phyloP scores from a whole-genome alignment of 1,140 invertebrate genomes.

The Frieseomelitta varia region DNA sequence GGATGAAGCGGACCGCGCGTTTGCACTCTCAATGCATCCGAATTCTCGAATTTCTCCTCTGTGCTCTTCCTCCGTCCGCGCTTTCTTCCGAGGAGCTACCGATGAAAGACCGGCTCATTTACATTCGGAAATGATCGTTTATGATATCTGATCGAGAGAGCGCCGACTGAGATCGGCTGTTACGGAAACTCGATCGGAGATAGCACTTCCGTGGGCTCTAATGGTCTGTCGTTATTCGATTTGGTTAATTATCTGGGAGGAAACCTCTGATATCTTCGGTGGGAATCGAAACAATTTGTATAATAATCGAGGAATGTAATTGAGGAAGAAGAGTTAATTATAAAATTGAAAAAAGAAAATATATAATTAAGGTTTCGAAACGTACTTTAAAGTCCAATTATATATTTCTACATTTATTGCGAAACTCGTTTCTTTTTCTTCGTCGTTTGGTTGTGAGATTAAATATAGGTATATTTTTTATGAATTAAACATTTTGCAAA shows the following conservation, averaged over 20 bases:
- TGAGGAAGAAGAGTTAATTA: too few species aligned
- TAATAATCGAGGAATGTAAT: background rate
- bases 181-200: constrained; percentile 49
- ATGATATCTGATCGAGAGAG: constrained; percentile 17
- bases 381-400: too few species aligned
- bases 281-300: background rate
- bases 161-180: constrained; percentile 30
- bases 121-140: constrained; percentile 53
- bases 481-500: too few species aligned
- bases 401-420: too few species aligned
- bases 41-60: constrained; percentile 61
- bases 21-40: constrained; percentile 77
- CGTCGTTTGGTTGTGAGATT: too few species aligned
- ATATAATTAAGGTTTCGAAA: too few species aligned
- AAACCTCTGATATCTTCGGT: constrained; percentile 2
- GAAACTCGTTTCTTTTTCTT: too few species aligned
- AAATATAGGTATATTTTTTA: too few species aligned
- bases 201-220: constrained; percentile 1
- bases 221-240: background rate
- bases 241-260: constrained; percentile 5
- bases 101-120: constrained; percentile 53
- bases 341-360: too few species aligned
- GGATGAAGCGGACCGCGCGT: constrained; percentile 62
- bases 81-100: constrained; percentile 2
- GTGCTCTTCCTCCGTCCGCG: background rate